Evolutionary conservation across 2,113 vertebrate species (phyloP).

Genomic region (Tylochromis polylepis): DNA sequence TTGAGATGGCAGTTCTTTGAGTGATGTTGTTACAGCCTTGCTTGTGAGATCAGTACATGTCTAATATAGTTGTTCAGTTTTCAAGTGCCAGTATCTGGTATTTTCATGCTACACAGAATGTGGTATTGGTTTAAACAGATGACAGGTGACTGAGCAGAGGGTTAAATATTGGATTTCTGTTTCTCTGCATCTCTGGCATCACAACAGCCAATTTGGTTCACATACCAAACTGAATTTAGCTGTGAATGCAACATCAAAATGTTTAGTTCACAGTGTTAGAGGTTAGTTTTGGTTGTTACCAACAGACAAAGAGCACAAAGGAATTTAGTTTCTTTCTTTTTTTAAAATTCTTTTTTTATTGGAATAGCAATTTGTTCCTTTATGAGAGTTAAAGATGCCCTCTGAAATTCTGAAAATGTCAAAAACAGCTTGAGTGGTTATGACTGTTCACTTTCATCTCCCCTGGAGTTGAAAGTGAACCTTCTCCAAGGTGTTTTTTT

Average conservation of each 20-base stretch:
- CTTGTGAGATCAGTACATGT: too few species aligned
- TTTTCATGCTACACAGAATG: background rate
- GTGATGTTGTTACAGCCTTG: too few species aligned
- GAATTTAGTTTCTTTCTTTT: background rate
- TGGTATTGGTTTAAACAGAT: background rate
- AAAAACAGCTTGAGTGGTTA: background rate
- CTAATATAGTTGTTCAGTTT: background rate
- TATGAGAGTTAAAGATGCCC: background rate
- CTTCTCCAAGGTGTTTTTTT: background rate
- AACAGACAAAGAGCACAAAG: background rate
- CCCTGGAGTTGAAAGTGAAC: background rate
- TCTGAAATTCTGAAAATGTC: background rate
- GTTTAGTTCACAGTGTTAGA: background rate
- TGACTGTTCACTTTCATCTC: background rate
- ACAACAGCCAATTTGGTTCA: background rate
- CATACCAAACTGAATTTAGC: background rate
- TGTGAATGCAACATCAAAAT: background rate
- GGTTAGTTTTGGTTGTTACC: too few species aligned
- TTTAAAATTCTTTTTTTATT: rapidly evolving
- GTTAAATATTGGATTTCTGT: background rate
- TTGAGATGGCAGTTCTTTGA: background rate
- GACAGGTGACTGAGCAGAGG: background rate
- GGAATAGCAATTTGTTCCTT: background rate
- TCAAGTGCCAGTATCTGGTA: background rate
- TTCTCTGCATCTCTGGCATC: background rate